phyloP scores from a whole-genome alignment of 2,888 invertebrate genomes.

The Scaptomyza parva region DNA sequence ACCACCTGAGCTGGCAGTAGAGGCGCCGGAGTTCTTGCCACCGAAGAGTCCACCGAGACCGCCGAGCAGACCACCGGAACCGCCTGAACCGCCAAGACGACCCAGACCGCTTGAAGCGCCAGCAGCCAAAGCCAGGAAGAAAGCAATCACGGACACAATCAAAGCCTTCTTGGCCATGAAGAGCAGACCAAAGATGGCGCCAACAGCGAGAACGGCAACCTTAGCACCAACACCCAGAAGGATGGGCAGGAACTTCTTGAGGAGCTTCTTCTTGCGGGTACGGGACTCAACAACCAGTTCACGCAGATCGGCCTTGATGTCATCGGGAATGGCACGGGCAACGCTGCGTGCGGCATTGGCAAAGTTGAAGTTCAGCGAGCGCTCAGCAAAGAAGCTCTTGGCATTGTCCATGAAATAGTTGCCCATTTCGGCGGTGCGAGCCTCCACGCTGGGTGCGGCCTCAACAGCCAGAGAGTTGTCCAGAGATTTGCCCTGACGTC shows the following conservation, averaged over 20 bases:
- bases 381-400: slow-evolving; percentile 86
- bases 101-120: slow-evolving; percentile 82
- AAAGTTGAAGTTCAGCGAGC: slow-evolving; percentile 86
- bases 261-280: slow-evolving; percentile 86
- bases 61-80: slow-evolving; percentile 76
- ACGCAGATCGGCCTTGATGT: slow-evolving; percentile 86
- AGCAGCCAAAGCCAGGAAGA: slow-evolving; percentile 87
- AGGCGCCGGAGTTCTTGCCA: slow-evolving; percentile 79
- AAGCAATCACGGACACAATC: slow-evolving; percentile 87
- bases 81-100: slow-evolving; percentile 77
- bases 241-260: slow-evolving; percentile 87
- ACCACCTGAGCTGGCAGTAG: slow-evolving; percentile 66
- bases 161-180: slow-evolving; percentile 88
- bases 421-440: slow-evolving; percentile 87
- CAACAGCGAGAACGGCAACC: slow-evolving; percentile 86
- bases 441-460: slow-evolving; percentile 85
- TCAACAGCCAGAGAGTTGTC: slow-evolving; percentile 86
- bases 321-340: slow-evolving; percentile 86
- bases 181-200: slow-evolving; percentile 87
- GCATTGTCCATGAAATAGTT: slow-evolving; percentile 86
- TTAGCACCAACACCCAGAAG: slow-evolving; percentile 87
- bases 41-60: slow-evolving; percentile 82
- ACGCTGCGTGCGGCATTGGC: slow-evolving; percentile 85
- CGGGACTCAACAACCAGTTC: slow-evolving; percentile 87
- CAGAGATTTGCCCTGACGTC: slow-evolving; percentile 85